Evolutionary conservation across 2,888 invertebrate species (phyloP).

Genomic region (Carpatolechia fugitivella): DNA sequence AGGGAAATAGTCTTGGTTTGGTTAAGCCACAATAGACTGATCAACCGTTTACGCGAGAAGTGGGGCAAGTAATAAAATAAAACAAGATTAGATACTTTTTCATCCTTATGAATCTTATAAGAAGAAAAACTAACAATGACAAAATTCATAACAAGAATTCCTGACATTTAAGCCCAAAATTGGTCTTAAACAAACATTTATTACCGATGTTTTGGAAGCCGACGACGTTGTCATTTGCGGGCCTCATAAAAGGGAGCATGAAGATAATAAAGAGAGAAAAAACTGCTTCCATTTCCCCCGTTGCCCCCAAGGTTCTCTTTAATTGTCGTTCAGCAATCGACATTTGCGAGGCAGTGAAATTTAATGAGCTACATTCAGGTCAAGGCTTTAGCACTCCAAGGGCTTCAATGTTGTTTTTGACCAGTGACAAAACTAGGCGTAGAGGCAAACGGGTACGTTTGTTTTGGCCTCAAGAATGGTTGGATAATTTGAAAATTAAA

Average conservation of each 20-base stretch:
- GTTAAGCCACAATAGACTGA: constrained; percentile 8
- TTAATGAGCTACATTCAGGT: constrained; percentile 65
- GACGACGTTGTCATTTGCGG: constrained; percentile 34
- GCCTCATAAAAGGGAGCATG: constrained; percentile 44
- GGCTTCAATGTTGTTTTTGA: constrained; percentile 24
- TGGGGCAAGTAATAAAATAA: not conserved
- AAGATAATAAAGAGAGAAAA: constrained; percentile 44
- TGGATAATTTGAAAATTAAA: too few relatives aligned
- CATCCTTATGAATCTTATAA: not conserved
- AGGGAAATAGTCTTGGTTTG: constrained; percentile 14
- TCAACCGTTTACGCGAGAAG: constrained; percentile 5
- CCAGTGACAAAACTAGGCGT: too few relatives aligned
- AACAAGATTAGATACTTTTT: not conserved
- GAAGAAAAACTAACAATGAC: not conserved
- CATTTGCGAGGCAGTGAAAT: constrained; percentile 60
- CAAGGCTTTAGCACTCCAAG: constrained; percentile 50
- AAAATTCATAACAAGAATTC: not conserved
- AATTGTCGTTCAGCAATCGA: constrained; percentile 63
- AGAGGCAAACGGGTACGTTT: too few relatives aligned
- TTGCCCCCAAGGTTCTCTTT: constrained; percentile 53
- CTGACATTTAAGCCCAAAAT: constrained; percentile 8
- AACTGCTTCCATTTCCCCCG: constrained; percentile 41
- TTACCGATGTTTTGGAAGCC: constrained; percentile 15
- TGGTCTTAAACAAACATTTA: constrained; percentile 16
- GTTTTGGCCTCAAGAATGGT: too few relatives aligned